phyloP scores from a whole-genome alignment of 1,140 invertebrate species.

The Bradynema listronoti region DNA sequence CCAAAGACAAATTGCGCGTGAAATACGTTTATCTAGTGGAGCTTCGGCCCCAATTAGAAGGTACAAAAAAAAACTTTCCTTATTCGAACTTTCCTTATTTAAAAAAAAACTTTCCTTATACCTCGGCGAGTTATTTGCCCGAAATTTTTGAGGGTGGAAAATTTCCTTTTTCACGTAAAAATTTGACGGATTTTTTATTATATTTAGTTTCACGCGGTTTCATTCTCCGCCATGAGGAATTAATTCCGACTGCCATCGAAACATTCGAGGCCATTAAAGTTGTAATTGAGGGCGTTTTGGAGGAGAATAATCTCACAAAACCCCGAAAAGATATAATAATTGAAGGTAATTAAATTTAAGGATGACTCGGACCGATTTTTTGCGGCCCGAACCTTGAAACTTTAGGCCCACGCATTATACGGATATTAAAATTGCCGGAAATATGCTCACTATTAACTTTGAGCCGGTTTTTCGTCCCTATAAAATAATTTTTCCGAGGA shows the following conservation, averaged over 20 bases:
- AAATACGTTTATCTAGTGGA: slow-evolving; percentile 58
- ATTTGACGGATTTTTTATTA: not conserved
- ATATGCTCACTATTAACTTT: no score
- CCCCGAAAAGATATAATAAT: no score
- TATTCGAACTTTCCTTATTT: not conserved
- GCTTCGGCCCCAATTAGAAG: slow-evolving; percentile 41
- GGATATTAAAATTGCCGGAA: no score
- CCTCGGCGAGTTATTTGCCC: no score
- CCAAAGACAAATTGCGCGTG: slow-evolving; percentile 45
- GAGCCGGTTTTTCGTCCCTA: no score
- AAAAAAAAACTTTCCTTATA: no score
- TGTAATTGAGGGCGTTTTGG: slow-evolving; percentile 29
- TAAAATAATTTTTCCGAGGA: no score
- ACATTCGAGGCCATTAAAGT: slow-evolving; percentile 45
- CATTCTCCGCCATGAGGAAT: slow-evolving; percentile 39
- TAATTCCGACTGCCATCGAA: slow-evolving; percentile 36
- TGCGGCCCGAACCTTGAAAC: no score
- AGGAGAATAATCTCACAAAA: slow-evolving; percentile 24
- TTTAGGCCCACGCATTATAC: no score
- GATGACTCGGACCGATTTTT: no score
- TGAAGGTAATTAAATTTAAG: no score
- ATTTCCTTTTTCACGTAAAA: not conserved
- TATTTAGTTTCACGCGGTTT: slow-evolving; percentile 34
- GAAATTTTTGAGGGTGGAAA: not conserved
- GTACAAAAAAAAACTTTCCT: slow-evolving; percentile 21